Conservation (phyloP, 1,140 invertebrate genomes). For the Drosophila lacteicornis region DNA sequence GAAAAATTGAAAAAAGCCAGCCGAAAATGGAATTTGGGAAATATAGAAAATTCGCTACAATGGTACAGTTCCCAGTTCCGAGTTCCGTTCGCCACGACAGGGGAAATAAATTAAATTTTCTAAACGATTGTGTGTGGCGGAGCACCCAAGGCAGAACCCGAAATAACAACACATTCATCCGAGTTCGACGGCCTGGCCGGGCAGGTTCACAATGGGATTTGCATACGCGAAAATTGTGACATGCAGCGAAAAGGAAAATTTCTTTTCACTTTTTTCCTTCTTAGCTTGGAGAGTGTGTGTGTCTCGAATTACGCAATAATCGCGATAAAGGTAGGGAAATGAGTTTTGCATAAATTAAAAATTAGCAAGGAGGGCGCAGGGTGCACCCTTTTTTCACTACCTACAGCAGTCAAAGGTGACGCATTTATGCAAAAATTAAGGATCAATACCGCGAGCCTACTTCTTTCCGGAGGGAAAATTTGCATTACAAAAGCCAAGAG, state of each 20-base stretch:
- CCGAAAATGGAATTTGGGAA: conserved; percentile 70
- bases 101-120: conserved; percentile 83
- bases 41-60: conserved; percentile 75
- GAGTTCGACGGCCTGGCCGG: conserved; percentile 35
- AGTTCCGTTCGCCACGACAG: conserved; percentile 11
- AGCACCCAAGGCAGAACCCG: conserved; percentile 47
- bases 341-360: conserved; percentile 82
- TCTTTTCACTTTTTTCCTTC: conserved; percentile 58
- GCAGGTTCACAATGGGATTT: conserved; percentile 81
- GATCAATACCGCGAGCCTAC: conserved; percentile 74
- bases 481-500: conserved; percentile 66
- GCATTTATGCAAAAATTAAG: conserved; percentile 83
- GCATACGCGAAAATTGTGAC: conserved; percentile 71
- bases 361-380: conserved; percentile 67
- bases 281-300: conserved; percentile 15
- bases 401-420: conserved; percentile 69
- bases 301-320: conserved; percentile 77
- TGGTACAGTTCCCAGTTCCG: conserved; percentile 14
- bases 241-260: conserved; percentile 56
- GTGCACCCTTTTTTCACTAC: conserved; percentile 34
- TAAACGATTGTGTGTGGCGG: conserved; percentile 71
- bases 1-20: conserved; percentile 46
- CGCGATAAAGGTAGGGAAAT: conserved; percentile 55
- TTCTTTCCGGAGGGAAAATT: conserved; percentile 47
- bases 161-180: conserved; percentile 41